Conservation (phyloP, 2,888 invertebrate species). For the Stramonita haemastoma region DNA sequence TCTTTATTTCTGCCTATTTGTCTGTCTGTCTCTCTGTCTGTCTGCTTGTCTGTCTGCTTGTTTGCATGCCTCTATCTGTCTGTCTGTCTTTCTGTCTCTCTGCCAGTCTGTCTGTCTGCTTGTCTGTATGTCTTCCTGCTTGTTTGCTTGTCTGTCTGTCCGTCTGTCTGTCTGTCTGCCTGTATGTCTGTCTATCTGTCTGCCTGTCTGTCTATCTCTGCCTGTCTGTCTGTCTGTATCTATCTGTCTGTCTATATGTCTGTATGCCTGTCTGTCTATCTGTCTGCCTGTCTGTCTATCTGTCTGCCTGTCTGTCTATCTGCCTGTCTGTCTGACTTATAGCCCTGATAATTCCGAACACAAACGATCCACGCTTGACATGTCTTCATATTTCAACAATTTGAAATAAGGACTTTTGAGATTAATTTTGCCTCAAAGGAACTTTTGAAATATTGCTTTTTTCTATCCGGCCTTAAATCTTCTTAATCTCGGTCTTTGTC, state of each 20-base stretch:
- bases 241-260: not conserved
- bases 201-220: not conserved
- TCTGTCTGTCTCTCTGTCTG: slow-evolving; percentile 14
- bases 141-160: not conserved
- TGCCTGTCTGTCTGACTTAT: not conserved
- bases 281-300: not conserved
- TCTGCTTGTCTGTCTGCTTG: not conserved
- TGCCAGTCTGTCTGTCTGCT: not conserved
- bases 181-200: not conserved
- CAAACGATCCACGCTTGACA: no score
- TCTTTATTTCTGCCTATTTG: not conserved
- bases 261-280: not conserved
- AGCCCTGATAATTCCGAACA: no score
- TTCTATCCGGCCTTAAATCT: not conserved
- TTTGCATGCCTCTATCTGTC: not conserved
- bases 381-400: no score
- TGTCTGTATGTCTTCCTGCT: not conserved
- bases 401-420: not conserved
- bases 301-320: not conserved
- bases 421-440: not conserved
- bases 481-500: not conserved
- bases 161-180: not conserved
- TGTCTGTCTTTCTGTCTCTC: not conserved
- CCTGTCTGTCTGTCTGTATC: not conserved
- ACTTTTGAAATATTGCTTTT: not conserved